Evolutionary conservation across 2,113 vertebrate species (phyloP), one percentile per base, ranked within the genome.

Genomic region (Lophius piscatorius): DNA sequence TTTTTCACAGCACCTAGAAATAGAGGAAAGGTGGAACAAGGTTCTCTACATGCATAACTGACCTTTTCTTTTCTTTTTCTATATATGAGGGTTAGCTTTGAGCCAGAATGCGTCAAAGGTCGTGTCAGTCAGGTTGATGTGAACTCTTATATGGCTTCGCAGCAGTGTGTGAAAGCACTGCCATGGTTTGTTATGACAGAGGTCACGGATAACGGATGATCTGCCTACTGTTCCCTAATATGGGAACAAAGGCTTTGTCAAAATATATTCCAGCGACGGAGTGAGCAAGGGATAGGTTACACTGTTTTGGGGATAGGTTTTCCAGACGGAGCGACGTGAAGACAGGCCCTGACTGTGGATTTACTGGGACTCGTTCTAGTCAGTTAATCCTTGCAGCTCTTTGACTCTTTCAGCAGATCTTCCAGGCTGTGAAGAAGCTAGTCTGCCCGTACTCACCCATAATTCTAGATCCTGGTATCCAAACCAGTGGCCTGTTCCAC

Each of bases 221-320:
- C 81, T 78, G 75, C 86, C 84, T 78, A 77, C 82, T 84, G 81
- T 81, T 71, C 70, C 65, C 74, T 84, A 89, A 86, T 84, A 87
- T 84, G 84, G 85, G 87, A 90, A 91, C 88, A 88, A 90, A 91
- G 83, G 76, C 80, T 84, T 84, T 88, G 85, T 89, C 85, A 87
- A 85, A 89, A 89, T 88, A 89, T 72, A 86, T 83, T 81, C 62
- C 65, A 36, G 80, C 69, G 29, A 54, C 59, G 63, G 81, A 83
- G 75, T 23, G 82, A 70, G 68, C 10, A n/a, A 59, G 58, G 83
- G 85, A 88, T 90, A 82, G 54, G 82, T 90, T 89, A 89, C 88
- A 87, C 71, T 83, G 77, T 78, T 83, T 78, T 59, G 74, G 70
- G 81, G 87, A 86, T 89, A 70, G 79, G 64, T 82, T 87, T 87